These are phyloP conservation scores for Clarias batrachus DNA, from an alignment of 2,113 vertebrate genomes.

Conservation along the genomic window DNA sequence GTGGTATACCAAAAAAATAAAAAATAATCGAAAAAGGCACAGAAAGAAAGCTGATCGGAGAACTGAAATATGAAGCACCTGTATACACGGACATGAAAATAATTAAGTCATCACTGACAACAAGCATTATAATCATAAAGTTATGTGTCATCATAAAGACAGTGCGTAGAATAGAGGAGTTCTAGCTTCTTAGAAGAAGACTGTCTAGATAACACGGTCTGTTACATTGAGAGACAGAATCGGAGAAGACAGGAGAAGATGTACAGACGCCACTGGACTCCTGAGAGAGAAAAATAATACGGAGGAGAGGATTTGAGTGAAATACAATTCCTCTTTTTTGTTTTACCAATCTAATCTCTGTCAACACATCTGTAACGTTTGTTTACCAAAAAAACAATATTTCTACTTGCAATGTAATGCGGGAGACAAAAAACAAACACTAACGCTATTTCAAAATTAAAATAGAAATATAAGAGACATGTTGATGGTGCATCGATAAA, in stretches of 20 bases:
- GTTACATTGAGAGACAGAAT: slow-evolving; percentile 39
- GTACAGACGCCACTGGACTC: slow-evolving; percentile 1
- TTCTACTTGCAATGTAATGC: too few relatives aligned
- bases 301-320: slow-evolving; percentile 36
- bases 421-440: background rate
- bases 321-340: background rate
- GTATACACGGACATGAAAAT: background rate
- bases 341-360: background rate
- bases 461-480: background rate
- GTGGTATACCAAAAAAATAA: background rate
- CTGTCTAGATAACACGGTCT: background rate
- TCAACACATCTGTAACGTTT: background rate
- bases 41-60: background rate
- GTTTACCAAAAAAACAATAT: background rate
- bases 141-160: background rate
- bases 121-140: background rate
- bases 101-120: background rate
- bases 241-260: background rate
- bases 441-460: background rate
- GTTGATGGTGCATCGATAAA: background rate
- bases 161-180: background rate
- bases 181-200: background rate
- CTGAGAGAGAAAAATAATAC: background rate
- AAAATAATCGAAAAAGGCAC: background rate
- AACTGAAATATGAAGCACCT: background rate